Evolutionary conservation across 2,888 invertebrate genomes (phyloP), one percentile per base, ranked within the genome.

Genomic region (Bombyx huttoni): DNA sequence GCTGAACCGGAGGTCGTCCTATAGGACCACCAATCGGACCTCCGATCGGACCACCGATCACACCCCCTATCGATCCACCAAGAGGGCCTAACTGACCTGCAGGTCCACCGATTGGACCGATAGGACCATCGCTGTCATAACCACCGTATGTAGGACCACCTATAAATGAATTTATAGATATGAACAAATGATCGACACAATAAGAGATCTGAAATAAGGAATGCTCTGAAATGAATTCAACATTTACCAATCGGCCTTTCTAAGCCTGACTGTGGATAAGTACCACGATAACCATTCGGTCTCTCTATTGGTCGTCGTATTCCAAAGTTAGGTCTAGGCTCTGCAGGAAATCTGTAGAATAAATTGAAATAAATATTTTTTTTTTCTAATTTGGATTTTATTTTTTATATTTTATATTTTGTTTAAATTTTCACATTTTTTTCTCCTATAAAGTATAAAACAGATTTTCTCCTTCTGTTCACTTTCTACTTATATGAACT

Each of bases 261-360:
- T 58, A 86, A 67, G 54, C 83, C 85, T 49, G 78, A 73, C 47
- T 82, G 79, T 33, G 89, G 86, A 61, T 89, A 89, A 35, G 80
- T 81, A 52, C 89, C 89, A 1, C 89, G 82, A 65, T 91, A 91
- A 40, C 90, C 91, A 59, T 80, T 82, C 8, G 88, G 88, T 59
- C 86, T 67, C 2, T 84, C 83, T 34, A 79, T 61, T 2, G 82
- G 83, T 58, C 87, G 64, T 58, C 85, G 67, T 52, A 82, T 46
- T 8, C 80, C 81, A 51, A 75, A 84, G 51, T 70, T 76, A 5
- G 88, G 88, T 58, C 88, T 73, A 7, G 85, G 86, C 59, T 87
- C 88, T 8, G 75, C 73, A 8, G 87, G 87, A 59, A 75, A 86
- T 54, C 87, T 87, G 53, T 48, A 54, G 48, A 55, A 49, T 49